phyloP scores from a whole-genome alignment of 2,797 vertebrate species.

The Epinephelus coioides region DNA sequence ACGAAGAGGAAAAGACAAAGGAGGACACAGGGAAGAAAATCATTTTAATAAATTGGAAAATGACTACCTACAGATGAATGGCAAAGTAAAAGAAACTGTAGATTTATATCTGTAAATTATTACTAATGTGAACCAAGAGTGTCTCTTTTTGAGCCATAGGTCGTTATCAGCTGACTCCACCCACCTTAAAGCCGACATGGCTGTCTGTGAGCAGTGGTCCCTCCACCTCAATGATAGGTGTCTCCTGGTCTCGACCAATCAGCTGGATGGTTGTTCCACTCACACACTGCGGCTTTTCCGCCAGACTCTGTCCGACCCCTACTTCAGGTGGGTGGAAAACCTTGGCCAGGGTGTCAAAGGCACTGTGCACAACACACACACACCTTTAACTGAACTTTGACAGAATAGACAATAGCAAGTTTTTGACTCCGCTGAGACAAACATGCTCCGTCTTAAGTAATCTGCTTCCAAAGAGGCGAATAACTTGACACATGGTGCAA shows the following conservation, averaged over 20 bases:
- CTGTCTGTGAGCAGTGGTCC: conserved; percentile 97
- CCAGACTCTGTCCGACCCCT: conserved; percentile 84
- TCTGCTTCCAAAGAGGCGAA: background rate
- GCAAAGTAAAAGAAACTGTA: background rate
- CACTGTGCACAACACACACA: conserved; percentile 82
- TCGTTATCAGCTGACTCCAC: conserved; percentile 8
- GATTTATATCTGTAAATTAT: background rate
- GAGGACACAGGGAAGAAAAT: background rate
- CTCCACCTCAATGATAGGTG: conserved; percentile 98
- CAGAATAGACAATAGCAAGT: background rate
- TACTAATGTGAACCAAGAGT: background rate
- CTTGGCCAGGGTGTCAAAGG: conserved; percentile 99
- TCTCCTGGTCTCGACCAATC: conserved; percentile 96
- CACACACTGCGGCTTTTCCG: conserved; percentile 87
- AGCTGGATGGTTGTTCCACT: conserved; percentile 94
- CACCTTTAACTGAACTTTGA: background rate
- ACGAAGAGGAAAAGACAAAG: conserved; percentile 26
- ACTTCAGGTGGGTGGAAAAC: conserved; percentile 93
- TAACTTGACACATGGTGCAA: background rate
- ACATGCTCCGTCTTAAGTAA: background rate
- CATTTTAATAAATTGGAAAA: background rate
- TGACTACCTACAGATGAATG: background rate
- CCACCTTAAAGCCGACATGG: conserved; percentile 96
- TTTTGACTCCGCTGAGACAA: conserved; percentile 1
- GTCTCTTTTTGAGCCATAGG: no score